Conservation (phyloP, 2,797 vertebrate genomes). For the Sylvilagus floridanus region DNA sequence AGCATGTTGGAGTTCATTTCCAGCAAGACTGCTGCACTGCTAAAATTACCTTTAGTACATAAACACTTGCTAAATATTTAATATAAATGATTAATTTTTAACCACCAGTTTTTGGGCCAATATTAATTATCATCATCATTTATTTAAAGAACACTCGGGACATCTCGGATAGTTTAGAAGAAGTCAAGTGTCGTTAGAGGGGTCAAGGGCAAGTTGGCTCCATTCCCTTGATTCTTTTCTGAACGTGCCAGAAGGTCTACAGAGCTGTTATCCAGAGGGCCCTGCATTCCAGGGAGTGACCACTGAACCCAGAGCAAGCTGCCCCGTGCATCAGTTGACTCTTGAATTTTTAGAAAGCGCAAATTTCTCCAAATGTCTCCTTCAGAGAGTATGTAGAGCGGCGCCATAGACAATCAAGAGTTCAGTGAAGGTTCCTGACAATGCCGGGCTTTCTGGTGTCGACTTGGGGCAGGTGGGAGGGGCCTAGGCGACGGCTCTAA, state of each 20-base stretch:
- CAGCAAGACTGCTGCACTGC: neutral
- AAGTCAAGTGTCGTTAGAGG: neutral
- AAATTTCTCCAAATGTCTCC: neutral
- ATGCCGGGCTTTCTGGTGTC: neutral
- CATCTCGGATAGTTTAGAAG: constrained; percentile 25
- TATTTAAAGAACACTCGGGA: constrained; percentile 41
- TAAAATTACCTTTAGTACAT: neutral
- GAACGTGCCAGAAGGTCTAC: neutral
- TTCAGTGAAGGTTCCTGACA: neutral
- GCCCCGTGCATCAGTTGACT: neutral
- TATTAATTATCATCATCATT: constrained; percentile 50
- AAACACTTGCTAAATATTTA: constrained; percentile 59
- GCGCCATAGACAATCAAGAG: neutral
- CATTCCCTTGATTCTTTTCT: neutral
- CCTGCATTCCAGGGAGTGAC: neutral
- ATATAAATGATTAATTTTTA: constrained; percentile 56
- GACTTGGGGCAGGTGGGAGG: neutral
- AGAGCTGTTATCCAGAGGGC: neutral
- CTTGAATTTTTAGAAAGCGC: constrained; percentile 49
- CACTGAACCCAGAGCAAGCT: neutral
- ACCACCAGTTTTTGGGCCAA: neutral
- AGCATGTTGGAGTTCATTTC: neutral
- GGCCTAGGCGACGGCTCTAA: neutral
- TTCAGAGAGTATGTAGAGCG: neutral
- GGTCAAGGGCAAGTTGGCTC: neutral